phyloP scores from a whole-genome alignment of 2,113 vertebrate species.

The Bos taurus region ARS-UCD2.0 NC_037332.1:105648501-105649000 shows the following conservation, averaged over 20 bases:
- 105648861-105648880: not conserved
- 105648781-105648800: not conserved
- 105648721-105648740: not conserved
- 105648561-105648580: not conserved
- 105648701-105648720: not conserved
- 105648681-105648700: not conserved
- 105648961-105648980: not conserved
- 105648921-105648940: not conserved
- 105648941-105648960: too few species aligned
- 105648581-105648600: not conserved
- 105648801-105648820: not conserved
- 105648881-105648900: not conserved
- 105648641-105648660: not conserved
- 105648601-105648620: not conserved
- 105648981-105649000: not conserved
- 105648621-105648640: not conserved
- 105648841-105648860: not conserved
- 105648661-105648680: not conserved
- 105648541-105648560: conserved; percentile 5
- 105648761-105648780: not conserved
- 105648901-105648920: not conserved
- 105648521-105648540: not conserved
- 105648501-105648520: not conserved
- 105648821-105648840: not conserved
- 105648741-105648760: not conserved